Evolutionary conservation across 35 echinoderm and acorn worm genomes (phyloP).

Genomic region (Ptychodera flava): DNA sequence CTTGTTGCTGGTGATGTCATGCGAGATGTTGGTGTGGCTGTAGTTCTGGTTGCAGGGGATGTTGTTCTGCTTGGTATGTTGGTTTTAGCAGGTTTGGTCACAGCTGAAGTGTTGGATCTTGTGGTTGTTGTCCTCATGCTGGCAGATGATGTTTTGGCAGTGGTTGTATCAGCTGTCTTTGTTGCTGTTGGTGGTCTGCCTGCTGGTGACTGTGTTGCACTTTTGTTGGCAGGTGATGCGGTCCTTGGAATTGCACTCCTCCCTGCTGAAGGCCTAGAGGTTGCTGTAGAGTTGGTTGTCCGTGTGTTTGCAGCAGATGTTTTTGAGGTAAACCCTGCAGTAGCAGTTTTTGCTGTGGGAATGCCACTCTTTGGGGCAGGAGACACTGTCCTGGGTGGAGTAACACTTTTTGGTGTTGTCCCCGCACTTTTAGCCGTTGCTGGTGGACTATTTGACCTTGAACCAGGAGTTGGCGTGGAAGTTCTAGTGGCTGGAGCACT

Average conservation of each 20-base stretch:
- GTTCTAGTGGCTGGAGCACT: conserved; percentile 26
- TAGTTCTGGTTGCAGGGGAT: neutral
- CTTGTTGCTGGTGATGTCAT: conserved; percentile 41
- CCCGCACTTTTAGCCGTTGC: conserved; percentile 4
- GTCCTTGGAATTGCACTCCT: neutral
- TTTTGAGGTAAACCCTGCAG: conserved; percentile 29
- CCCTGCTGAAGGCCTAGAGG: neutral
- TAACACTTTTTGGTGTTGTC: conserved; percentile 5
- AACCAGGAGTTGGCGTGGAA: conserved; percentile 13
- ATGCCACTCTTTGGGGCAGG: conserved; percentile 13
- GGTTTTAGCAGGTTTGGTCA: neutral
- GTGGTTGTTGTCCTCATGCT: conserved; percentile 5
- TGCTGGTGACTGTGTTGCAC: neutral
- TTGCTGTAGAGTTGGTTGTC: neutral
- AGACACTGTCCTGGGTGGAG: conserved; percentile 13
- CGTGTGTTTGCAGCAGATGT: conserved; percentile 33
- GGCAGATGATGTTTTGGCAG: conserved; percentile 32
- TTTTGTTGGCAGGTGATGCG: neutral
- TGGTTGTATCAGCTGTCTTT: neutral
- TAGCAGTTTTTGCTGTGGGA: conserved; percentile 27
- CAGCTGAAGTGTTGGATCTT: neutral
- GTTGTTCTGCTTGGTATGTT: neutral
- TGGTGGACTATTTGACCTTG: neutral
- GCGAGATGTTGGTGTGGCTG: conserved; percentile 7
- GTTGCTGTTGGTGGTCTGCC: neutral